Evolutionary conservation across 2,888 invertebrate genomes (phyloP), one percentile per base, ranked within the genome.

Genomic region (Digitonthophagus gazella): DNA sequence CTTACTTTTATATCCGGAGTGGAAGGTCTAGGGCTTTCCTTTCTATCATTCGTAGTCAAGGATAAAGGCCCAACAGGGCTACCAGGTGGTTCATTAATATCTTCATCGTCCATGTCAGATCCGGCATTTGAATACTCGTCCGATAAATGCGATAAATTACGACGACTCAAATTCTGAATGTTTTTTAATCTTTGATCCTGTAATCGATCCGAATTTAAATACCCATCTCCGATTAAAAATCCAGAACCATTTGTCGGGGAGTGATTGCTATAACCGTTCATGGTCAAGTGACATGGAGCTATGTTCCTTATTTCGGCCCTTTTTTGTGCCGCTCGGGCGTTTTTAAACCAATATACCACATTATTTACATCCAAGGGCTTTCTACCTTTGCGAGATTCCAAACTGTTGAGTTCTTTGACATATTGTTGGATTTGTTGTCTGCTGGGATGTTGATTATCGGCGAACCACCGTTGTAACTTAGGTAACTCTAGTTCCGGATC

Each of bases 321-420:
- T 79, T 97, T 96, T 80, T 96, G 95, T 0, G 97, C 97, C 0
- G 98, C 98, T 66, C 98, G 87, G 0, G 98, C 97, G 80, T 98
- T 98, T 82, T 98, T 97, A 84, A 99, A 99, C 96, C 96, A 96
- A 79, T 96, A 96, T 14, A 97, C 96, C 14, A 97, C 96, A 80
- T 97, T 97, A 79, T 96, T 96, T 2, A 97, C 92, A 82, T 98
- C 97, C 66, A 98, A 85, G 0, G 97, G 97, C 79, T 97, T 96
- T 64, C 97, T 87, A 0, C 97, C 97, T 66, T 95, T 88, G 57
- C 98, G 88, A 65, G 97, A 97, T 79, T 97, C 96, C 72, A 97
- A 84, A 70, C 91, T 90, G 81, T 99, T 99, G 74, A 99, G 85
- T 80, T 97, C 96, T 76, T 93, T 91, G 68, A 98, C 95, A 83